Base-by-base conservation (phyloP, 2,113 vertebrate species). In the Salvelinus fontinalis region DNA sequence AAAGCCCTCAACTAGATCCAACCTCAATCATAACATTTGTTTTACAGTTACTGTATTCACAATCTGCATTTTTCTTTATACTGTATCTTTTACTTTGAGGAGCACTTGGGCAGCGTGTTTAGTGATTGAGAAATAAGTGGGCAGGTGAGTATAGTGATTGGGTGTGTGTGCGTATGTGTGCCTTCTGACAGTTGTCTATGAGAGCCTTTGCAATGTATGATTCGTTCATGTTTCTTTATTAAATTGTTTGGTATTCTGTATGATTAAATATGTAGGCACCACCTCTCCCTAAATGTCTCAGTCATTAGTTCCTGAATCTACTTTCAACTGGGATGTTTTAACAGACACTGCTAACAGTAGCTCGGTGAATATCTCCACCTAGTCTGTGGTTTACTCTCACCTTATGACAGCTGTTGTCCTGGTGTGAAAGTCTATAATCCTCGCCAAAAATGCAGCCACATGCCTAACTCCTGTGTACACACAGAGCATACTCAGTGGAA, bases 181-280 rank as follows among this genome's bases (percentile, higher is more conserved):
- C 65, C 29, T n/a, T 67, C 27, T 44, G 16, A 27, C 13, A 1
- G 3, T 3, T 68, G 31, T 68, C 6, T 62, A 68, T 20, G 67
- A 69, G 27, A 44, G 67, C 18, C 5, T 69, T n/a, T 44, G 67
- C 16, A 69, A 69, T 39, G 67, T 44, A 69, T 69, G 67, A 44
- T 16, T 34, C 0, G 4, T 54, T 54, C 16, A 44, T 69, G 29
- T 67, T 14, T 18, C 29, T 31, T 18, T 65, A 12, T 67, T 31
- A 31, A 67, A 67, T 5, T 39, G 67, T 29, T 69, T 69, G 67
- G 67, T 31, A 34, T 34, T 34, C 11, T 39, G 9, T 69, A 39
- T 11, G 8, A 44, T 34, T 29, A 69, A 69, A 69, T 44, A 69
- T 34, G 29, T 31, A 44, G 20, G 34, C 13, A 67, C 1, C 29